Evolutionary conservation across 2,113 vertebrate species (phyloP).

Genomic region (Microcebus tavaratra): DNA sequence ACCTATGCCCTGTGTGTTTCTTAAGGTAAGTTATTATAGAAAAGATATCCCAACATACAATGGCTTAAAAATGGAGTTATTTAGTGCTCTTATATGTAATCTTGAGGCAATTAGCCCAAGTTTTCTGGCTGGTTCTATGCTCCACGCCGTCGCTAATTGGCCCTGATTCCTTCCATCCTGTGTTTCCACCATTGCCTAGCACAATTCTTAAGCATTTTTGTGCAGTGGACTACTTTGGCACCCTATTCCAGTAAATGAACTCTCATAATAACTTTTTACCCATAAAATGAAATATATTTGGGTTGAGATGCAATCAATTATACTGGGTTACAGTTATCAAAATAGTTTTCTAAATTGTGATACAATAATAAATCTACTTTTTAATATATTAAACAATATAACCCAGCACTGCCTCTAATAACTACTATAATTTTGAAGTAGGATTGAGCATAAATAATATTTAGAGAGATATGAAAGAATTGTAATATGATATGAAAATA

Average conservation of each 20-base stretch:
- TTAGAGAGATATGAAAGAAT: not conserved
- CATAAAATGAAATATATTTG: not conserved
- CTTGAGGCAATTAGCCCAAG: not conserved
- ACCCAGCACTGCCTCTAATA: not conserved
- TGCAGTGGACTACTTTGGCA: not conserved
- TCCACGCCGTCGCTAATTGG: not conserved
- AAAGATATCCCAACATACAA: not conserved
- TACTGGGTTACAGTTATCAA: not conserved
- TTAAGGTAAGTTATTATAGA: not conserved
- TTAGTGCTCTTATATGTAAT: not conserved
- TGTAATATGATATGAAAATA: not conserved
- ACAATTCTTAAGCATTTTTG: not conserved
- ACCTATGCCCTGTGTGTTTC: not conserved
- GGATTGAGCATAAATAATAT: not conserved
- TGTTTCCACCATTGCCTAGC: not conserved
- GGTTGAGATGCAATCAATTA: not conserved
- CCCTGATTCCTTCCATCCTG: not conserved
- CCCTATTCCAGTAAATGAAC: not conserved
- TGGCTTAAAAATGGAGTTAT: not conserved
- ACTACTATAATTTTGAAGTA: no score
- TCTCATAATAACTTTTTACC: not conserved
- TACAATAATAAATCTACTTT: not conserved
- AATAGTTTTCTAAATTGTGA: not conserved
- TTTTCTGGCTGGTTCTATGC: not conserved
- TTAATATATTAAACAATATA: not conserved